These are phyloP conservation scores for Glomeris marginata DNA, from an alignment of 2,888 invertebrate species.

Conservation along the genomic window DNA sequence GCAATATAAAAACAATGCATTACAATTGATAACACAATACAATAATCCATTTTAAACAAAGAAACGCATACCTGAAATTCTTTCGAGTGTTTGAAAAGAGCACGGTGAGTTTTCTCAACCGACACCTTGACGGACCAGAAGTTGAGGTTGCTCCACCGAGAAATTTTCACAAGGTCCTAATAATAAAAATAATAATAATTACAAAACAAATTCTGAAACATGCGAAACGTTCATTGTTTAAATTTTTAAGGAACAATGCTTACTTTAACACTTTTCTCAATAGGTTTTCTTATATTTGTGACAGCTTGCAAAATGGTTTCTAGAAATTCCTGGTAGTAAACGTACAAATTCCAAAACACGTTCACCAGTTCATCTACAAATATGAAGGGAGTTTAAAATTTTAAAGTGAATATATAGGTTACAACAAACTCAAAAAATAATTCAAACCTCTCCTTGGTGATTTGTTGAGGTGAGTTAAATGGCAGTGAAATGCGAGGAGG, in stretches of 20 bases:
- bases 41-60: no score
- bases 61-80: slow-evolving; percentile 46
- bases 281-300: slow-evolving; percentile 53
- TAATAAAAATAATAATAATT: background rate
- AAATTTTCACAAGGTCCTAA: slow-evolving; percentile 79
- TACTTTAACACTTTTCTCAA: slow-evolving; percentile 72
- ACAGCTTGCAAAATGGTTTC: slow-evolving; percentile 47
- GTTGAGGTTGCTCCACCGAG: slow-evolving; percentile 85
- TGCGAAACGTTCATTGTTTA: background rate
- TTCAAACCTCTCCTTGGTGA: slow-evolving; percentile 11
- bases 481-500: slow-evolving; percentile 64
- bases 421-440: slow-evolving; percentile 4
- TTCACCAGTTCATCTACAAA: slow-evolving; percentile 21
- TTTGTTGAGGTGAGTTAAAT: slow-evolving; percentile 44
- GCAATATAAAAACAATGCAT: no score
- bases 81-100: slow-evolving; percentile 68
- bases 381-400: slow-evolving; percentile 9
- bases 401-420: slow-evolving; percentile 5
- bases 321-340: slow-evolving; percentile 69
- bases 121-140: slow-evolving; percentile 86
- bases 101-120: slow-evolving; percentile 72
- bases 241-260: slow-evolving; percentile 1
- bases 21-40: no score
- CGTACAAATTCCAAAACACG: slow-evolving; percentile 58
- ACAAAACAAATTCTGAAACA: no score